phyloP scores from a whole-genome alignment of 2,888 invertebrate genomes.

The Oligia strigilis region DNA sequence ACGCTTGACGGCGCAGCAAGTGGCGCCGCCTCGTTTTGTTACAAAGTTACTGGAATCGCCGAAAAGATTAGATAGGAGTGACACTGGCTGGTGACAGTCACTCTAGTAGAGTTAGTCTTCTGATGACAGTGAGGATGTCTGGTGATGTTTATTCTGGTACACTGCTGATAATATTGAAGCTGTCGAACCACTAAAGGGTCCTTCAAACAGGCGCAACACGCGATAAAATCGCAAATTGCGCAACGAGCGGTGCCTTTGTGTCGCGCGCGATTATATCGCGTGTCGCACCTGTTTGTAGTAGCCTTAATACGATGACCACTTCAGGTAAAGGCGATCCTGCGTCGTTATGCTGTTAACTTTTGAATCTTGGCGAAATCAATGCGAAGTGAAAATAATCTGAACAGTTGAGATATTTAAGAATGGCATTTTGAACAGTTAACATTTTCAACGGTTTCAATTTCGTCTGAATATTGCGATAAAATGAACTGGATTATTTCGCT shows the following conservation, averaged over 20 bases:
- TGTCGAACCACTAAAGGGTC: background rate
- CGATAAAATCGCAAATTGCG: too few species aligned
- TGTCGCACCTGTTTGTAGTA: too few species aligned
- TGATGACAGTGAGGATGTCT: too few species aligned
- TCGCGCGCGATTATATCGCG: too few species aligned
- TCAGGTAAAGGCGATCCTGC: background rate
- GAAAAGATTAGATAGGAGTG: background rate
- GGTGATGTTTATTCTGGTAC: too few species aligned
- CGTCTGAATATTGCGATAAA: constrained; percentile 32
- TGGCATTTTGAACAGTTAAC: background rate
- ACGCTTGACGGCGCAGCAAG: background rate
- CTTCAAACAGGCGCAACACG: too few species aligned
- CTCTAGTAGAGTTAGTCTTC: too few species aligned
- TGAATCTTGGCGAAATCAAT: background rate
- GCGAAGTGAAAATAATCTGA: background rate
- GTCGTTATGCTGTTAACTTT: background rate
- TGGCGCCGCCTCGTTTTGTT: background rate
- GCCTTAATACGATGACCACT: background rate
- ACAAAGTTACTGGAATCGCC: background rate
- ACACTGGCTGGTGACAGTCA: too few species aligned
- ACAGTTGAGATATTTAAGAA: background rate
- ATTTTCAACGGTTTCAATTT: constrained; percentile 14
- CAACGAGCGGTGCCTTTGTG: too few species aligned
- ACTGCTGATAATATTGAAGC: background rate
- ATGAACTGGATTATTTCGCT: constrained; percentile 23